Evolutionary conservation across 1,140 invertebrate species (phyloP).

Genomic region (Tenebrio molitor): DNA sequence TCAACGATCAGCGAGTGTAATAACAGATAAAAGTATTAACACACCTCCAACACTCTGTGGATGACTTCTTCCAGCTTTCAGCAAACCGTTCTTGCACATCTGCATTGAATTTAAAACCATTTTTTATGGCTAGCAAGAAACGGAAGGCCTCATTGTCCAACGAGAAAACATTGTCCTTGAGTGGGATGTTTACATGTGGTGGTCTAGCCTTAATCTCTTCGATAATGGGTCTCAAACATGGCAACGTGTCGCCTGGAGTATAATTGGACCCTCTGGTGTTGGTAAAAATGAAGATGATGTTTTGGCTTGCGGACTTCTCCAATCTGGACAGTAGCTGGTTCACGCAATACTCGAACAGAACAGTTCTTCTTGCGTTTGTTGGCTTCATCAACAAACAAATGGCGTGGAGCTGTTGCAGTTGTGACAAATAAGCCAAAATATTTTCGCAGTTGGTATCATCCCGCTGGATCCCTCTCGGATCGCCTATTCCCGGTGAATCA

Average conservation of each 20-base stretch:
- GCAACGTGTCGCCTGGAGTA: slow-evolving; percentile 57
- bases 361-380: slow-evolving; percentile 53
- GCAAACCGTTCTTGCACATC: slow-evolving; percentile 30
- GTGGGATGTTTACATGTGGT: slow-evolving; percentile 54
- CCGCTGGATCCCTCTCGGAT: slow-evolving; percentile 57
- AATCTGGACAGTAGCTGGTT: slow-evolving; percentile 60
- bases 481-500: slow-evolving; percentile 61
- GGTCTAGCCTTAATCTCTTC: slow-evolving; percentile 52
- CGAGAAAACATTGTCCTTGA: slow-evolving; percentile 59
- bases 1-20: background rate
- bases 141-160: slow-evolving; percentile 63
- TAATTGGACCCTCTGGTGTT: slow-evolving; percentile 58
- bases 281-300: slow-evolving; percentile 63
- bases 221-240: slow-evolving; percentile 48
- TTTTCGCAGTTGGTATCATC: slow-evolving; percentile 61
- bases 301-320: slow-evolving; percentile 59
- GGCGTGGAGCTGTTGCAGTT: slow-evolving; percentile 58
- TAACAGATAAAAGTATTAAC: slow-evolving; percentile 21
- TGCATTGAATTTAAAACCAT: slow-evolving; percentile 50
- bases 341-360: slow-evolving; percentile 60
- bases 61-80: slow-evolving; percentile 60
- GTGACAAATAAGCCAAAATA: slow-evolving; percentile 58
- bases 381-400: slow-evolving; percentile 61
- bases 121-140: slow-evolving; percentile 55
- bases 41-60: slow-evolving; percentile 57